Conservation (phyloP, 2,888 invertebrate species). For the Mactromeris polynyma region DNA sequence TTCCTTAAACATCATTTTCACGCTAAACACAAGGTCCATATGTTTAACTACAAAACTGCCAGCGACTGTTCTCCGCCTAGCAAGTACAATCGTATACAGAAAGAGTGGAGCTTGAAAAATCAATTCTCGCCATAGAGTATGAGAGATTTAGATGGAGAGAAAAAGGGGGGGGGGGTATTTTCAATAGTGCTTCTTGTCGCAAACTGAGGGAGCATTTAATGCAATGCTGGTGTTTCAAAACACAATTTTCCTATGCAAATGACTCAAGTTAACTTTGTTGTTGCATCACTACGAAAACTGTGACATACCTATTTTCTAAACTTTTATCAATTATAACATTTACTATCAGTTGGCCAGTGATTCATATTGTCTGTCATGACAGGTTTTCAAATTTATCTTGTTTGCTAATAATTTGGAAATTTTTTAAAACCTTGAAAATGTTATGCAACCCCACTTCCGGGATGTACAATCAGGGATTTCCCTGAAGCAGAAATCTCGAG, state of each 20-base stretch:
- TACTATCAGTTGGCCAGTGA: too few relatives aligned
- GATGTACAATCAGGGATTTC: too few relatives aligned
- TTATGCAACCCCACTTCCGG: too few relatives aligned
- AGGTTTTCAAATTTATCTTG: too few relatives aligned
- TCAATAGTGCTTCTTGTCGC: not conserved
- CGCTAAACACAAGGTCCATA: not conserved
- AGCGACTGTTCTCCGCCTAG: not conserved
- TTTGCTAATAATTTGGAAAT: too few relatives aligned
- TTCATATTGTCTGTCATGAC: too few relatives aligned
- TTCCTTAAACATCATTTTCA: constrained; percentile 15
- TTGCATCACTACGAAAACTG: not conserved
- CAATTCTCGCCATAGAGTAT: not conserved
- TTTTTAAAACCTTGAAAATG: too few relatives aligned
- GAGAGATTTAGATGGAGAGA: constrained; percentile 15
- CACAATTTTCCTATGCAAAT: not conserved
- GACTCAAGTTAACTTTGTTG: not conserved
- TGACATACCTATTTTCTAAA: too few relatives aligned
- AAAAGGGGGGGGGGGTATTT: not conserved
- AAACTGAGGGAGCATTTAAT: not conserved
- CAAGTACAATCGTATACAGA: not conserved
- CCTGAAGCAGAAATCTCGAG: too few relatives aligned
- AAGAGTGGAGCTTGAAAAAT: constrained; percentile 3
- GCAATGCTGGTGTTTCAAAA: not conserved
- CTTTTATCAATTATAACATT: too few relatives aligned
- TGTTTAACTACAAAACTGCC: constrained; percentile 1